Evolutionary conservation across 2,113 vertebrate species (phyloP).

Genomic region (Polypterus senegalus): DNA sequence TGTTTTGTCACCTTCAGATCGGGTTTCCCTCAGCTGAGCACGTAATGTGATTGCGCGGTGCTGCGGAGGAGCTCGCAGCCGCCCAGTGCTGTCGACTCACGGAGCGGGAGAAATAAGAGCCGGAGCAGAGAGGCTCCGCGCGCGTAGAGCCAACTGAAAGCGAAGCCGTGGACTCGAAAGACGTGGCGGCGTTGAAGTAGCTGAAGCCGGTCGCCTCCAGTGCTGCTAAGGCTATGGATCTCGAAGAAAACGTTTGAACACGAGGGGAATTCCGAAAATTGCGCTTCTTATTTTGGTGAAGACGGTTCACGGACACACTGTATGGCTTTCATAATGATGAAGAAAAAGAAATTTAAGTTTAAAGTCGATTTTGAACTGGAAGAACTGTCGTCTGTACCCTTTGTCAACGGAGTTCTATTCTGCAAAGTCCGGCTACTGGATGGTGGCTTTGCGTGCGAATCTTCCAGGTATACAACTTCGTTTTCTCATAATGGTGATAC

Average conservation of each 20-base stretch:
- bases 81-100: too few relatives aligned
- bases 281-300: too few relatives aligned
- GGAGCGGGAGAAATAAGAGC: too few relatives aligned
- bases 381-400: conserved; percentile 79
- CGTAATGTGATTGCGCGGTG: neutral
- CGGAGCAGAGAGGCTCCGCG: too few relatives aligned
- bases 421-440: conserved; percentile 83
- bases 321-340: conserved; percentile 77
- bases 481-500: neutral
- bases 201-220: too few relatives aligned
- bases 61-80: too few relatives aligned
- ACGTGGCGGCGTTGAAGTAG: too few relatives aligned
- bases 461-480: conserved; percentile 59
- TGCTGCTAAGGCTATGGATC: too few relatives aligned
- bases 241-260: too few relatives aligned
- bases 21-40: neutral
- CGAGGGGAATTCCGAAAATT: too few relatives aligned
- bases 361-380: conserved; percentile 79
- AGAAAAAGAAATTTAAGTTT: conserved; percentile 89
- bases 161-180: too few relatives aligned
- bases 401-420: conserved; percentile 85
- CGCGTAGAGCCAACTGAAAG: too few relatives aligned
- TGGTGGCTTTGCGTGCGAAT: conserved; percentile 75
- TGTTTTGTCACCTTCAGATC: neutral
- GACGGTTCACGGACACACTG: conserved; percentile 13